Evolutionary conservation across 2,113 vertebrate genomes (phyloP).

Genomic region (Ailurus styani): DNA sequence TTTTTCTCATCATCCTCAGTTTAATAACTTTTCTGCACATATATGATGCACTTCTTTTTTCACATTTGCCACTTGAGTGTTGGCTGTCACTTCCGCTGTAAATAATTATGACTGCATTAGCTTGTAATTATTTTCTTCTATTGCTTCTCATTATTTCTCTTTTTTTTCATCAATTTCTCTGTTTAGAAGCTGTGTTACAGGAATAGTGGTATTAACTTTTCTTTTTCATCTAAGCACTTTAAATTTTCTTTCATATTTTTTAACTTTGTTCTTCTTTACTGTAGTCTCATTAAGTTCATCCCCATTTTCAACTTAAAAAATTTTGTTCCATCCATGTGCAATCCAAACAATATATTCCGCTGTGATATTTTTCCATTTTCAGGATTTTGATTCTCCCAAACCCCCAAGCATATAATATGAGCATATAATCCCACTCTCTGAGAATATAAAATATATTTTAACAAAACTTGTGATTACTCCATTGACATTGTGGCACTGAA

Average conservation of each 20-base stretch:
- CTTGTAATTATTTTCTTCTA: background rate
- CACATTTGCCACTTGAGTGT: rapidly evolving
- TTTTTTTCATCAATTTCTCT: background rate
- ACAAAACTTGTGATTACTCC: background rate
- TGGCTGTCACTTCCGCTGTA: background rate
- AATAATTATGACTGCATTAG: background rate
- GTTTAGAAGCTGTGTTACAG: background rate
- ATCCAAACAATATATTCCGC: background rate
- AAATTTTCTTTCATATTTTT: background rate
- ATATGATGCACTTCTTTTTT: background rate
- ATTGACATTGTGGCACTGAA: background rate
- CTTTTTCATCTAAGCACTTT: background rate
- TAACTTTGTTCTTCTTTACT: background rate
- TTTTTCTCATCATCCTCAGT: background rate
- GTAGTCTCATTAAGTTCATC: background rate
- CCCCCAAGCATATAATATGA: background rate
- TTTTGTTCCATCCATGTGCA: background rate
- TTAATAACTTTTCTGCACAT: background rate
- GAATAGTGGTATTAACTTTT: background rate
- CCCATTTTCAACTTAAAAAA: background rate
- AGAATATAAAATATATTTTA: background rate
- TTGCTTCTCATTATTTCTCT: background rate
- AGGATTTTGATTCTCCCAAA: background rate
- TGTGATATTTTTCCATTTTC: background rate
- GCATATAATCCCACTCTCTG: background rate